phyloP scores from a whole-genome alignment of 2,113 vertebrate species.

The Ptilorrhoa leucosticta region DNA sequence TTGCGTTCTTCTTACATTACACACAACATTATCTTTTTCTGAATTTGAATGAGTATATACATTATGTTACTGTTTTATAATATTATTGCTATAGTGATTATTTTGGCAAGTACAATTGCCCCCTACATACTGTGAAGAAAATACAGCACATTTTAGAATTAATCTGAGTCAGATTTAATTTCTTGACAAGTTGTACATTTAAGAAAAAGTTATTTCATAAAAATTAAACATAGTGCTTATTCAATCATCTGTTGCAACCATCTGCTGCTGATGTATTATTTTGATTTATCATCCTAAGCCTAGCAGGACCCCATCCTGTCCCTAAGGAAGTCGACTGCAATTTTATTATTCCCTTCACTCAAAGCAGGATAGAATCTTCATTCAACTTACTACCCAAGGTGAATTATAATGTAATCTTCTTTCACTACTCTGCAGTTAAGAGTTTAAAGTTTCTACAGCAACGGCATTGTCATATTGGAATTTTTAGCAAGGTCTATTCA shows the following conservation, averaged over 20 bases:
- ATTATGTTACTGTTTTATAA: neutral
- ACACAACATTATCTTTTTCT: neutral
- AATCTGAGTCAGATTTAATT: conserved; percentile 24
- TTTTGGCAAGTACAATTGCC: conserved; percentile 2
- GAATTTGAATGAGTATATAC: neutral
- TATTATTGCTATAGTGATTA: neutral
- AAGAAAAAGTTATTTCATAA: conserved; percentile 27
- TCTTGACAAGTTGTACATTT: neutral
- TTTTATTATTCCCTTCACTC: neutral
- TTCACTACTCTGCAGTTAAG: neutral
- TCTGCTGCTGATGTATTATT: conserved; percentile 49
- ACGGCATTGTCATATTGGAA: neutral
- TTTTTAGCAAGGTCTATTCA: neutral
- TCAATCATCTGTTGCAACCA: conserved; percentile 50
- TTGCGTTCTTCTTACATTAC: neutral
- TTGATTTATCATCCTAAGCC: conserved; percentile 11
- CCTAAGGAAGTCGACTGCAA: neutral
- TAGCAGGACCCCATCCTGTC: neutral
- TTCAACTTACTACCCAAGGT: neutral
- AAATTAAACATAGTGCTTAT: neutral
- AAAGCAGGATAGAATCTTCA: neutral
- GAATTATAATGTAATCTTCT: neutral
- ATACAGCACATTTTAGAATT: conserved; percentile 29
- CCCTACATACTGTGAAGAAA: conserved; percentile 8
- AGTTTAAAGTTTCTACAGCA: neutral